A percentile compares a stretch with the other conserved stretches of the same genome.
phyloP scores from a whole-genome alignment of 2,888 invertebrate species.

The Coelopa pilipes region DNA sequence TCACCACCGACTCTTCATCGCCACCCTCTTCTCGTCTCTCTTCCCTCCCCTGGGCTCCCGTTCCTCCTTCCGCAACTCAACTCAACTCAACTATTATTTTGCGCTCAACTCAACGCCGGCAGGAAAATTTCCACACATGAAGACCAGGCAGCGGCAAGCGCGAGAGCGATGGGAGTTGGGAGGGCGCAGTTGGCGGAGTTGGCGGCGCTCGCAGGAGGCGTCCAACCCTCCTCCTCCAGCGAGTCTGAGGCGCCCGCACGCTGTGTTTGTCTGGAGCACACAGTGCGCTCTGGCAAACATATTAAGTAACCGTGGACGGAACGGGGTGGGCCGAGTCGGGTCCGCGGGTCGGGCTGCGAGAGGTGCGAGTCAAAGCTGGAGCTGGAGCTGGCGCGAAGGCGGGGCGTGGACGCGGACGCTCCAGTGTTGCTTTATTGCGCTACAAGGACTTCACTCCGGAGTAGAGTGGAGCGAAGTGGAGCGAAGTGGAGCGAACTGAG shows the following conservation, averaged over 20 bases:
- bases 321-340: not conserved
- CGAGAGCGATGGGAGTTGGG: too few species aligned
- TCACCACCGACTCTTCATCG: too few species aligned
- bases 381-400: not conserved
- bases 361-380: not conserved
- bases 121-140: not conserved
- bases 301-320: slow-evolving; percentile 9
- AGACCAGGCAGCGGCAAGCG: too few species aligned
- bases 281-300: slow-evolving; percentile 8
- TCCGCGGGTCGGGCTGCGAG: not conserved
- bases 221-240: not conserved
- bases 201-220: not conserved
- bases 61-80: not conserved
- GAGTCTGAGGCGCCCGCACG: not conserved
- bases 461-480: not conserved
- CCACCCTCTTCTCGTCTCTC: too few species aligned
- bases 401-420: not conserved
- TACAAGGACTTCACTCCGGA: slow-evolving; percentile 6
- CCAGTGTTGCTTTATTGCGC: slow-evolving; percentile 10
- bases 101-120: not conserved
- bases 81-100: slow-evolving; percentile 20
- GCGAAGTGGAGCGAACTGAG: too few species aligned
- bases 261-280: slow-evolving; percentile 13
- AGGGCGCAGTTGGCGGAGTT: too few species aligned
- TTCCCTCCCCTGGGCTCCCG: too few species aligned